Base-by-base conservation (phyloP, 1,140 invertebrate species). In the Heliconius hewitsoni region DNA sequence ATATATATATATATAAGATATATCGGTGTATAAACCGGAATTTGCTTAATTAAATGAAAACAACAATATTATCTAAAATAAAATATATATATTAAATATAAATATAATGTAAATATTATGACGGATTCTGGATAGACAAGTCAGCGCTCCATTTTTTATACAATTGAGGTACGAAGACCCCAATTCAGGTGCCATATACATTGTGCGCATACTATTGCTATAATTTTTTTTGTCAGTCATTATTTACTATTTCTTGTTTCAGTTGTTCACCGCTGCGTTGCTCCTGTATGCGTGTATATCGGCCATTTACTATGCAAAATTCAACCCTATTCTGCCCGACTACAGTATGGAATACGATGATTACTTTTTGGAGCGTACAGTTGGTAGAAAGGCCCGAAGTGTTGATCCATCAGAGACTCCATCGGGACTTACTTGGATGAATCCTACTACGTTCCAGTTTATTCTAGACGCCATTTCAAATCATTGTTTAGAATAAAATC, bases 271-370 rank as follows among this genome's bases (percentile, higher is more conserved):
- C 0, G 97, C 97, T 0, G 95, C 96, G 8, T 93, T 98, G 19
- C 95, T 98, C 4, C 96, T 98, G 77, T 98, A 98, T 94, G 97
- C 97, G 19, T 97, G 97, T 72, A 96, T 98, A 81, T 97, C 97
- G 0, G 97, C 97, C 72, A 96, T 98, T 86, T 98, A 98, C 92
- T 98, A 97, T 89, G 97, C 97, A 34, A 98, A 97, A 90, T 97
- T 97, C 84, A 98, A 97, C 91, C 97, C 97, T 11, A 95, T 97
- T 73, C 95, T 96, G 11, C 96, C 96, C 39, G 97, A 97, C 82
- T 96, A 97, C 88, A 97, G 97, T 86, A 87, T 91, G 81, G 96
- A 96, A 82, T 96, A 97, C 77, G 96, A 96, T 30, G 97, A 97
- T 87, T 97, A 97, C 87, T 96, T 96, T 86, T 90, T 95, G 73